Evolutionary conservation across 2,797 vertebrate genomes (phyloP).

Genomic region (Distichodus sexfasciatus): DNA sequence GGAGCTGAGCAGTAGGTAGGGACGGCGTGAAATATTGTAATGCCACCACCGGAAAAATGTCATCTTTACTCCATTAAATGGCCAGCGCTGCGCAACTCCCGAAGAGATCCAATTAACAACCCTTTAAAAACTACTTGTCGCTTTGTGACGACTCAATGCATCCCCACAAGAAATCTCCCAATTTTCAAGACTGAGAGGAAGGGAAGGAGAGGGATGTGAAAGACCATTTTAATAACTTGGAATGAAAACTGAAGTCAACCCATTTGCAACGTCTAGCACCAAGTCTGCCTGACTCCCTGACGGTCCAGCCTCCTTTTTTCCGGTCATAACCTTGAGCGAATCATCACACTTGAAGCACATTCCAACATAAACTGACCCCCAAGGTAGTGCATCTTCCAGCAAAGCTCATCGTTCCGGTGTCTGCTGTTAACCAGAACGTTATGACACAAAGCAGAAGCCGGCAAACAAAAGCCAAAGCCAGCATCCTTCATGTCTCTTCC

Average conservation of each 20-base stretch:
- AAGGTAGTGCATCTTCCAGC: constrained; percentile 5
- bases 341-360: constrained; percentile 6
- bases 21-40: no score
- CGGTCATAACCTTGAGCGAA: constrained; percentile 48
- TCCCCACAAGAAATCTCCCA: neutral
- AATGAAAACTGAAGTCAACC: neutral
- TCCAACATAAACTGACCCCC: constrained; percentile 1
- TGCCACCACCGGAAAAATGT: no score
- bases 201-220: neutral
- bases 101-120: no score
- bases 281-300: constrained; percentile 1
- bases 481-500: neutral
- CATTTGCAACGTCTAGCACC: neutral
- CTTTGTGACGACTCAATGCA: neutral
- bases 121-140: constrained; percentile 14
- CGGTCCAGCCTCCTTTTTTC: neutral
- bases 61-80: no score
- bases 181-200: neutral
- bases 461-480: constrained; percentile 31
- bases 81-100: no score
- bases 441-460: constrained; percentile 16
- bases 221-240: constrained; percentile 1
- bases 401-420: constrained; percentile 12
- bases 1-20: neutral
- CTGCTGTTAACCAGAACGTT: constrained; percentile 26